Evolutionary conservation across 92 coral and sea anemone species (phyloP).

Genomic region (Palythoa grandis): DNA sequence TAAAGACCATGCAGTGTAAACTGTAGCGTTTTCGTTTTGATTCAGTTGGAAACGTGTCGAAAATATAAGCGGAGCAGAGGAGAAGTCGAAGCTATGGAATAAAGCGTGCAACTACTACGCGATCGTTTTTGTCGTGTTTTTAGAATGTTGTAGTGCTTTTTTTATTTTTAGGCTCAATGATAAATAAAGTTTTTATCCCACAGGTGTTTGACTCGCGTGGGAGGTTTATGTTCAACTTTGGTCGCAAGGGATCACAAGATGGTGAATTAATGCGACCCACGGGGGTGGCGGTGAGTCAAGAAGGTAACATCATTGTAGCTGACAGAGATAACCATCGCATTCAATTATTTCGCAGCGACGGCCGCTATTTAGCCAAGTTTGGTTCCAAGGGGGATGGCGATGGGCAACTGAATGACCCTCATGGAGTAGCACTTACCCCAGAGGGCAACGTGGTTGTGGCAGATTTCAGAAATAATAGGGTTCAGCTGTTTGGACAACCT

Average conservation of each 20-base stretch:
- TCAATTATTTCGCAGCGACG: constrained; percentile 93
- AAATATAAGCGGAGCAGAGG: too few relatives aligned
- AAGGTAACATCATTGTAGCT: constrained; percentile 94
- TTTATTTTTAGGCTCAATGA: too few relatives aligned
- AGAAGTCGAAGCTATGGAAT: too few relatives aligned
- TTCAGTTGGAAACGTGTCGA: too few relatives aligned
- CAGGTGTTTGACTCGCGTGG: constrained; percentile 98
- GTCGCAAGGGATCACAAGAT: constrained; percentile 94
- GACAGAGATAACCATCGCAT: constrained; percentile 98
- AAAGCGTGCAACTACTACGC: too few relatives aligned
- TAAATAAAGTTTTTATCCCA: not conserved
- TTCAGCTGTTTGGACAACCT: constrained; percentile 84
- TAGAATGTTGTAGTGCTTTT: not conserved
- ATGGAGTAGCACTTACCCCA: constrained; percentile 93
- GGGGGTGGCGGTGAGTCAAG: constrained; percentile 97
- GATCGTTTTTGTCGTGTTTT: not conserved
- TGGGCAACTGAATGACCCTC: constrained; percentile 98
- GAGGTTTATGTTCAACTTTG: constrained; percentile 95
- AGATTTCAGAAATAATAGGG: constrained; percentile 95
- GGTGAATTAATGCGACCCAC: constrained; percentile 97
- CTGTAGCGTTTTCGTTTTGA: too few relatives aligned
- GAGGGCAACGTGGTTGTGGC: constrained; percentile 95
- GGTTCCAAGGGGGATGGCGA: constrained; percentile 99
- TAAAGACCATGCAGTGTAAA: too few relatives aligned
- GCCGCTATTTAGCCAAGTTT: constrained; percentile 91